phyloP scores from a whole-genome alignment of 2,797 vertebrate species.

The Hippoglossus hippoglossus region DNA sequence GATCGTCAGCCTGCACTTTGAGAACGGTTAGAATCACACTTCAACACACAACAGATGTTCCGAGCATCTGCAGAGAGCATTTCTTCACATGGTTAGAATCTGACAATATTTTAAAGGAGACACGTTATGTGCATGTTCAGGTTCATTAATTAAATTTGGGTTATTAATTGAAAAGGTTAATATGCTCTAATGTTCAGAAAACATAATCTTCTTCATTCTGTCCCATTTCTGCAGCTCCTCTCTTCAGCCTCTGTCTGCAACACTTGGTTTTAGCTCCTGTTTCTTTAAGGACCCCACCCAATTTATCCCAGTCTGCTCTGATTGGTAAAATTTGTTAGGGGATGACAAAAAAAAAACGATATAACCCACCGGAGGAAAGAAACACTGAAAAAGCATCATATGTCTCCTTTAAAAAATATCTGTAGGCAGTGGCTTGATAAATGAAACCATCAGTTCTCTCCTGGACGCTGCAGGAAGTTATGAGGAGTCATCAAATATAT shows the following conservation, averaged over 20 bases:
- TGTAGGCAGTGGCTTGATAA: conserved; percentile 4
- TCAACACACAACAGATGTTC: conserved; percentile 46
- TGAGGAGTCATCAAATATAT: conserved; percentile 24
- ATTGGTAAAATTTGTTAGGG: no score
- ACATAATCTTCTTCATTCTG: no score
- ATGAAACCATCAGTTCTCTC: neutral
- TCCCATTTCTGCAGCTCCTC: neutral
- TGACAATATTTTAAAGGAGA: neutral
- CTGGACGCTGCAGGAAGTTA: conserved; percentile 16
- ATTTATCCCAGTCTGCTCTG: no score
- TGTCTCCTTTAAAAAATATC: conserved; percentile 4
- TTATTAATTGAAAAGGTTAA: no score
- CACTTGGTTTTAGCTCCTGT: no score
- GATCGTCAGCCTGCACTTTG: conserved; percentile 33
- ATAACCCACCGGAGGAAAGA: no score
- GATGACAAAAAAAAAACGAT: neutral
- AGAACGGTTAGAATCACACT: conserved; percentile 61
- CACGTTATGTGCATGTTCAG: no score
- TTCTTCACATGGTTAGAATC: conserved; percentile 31
- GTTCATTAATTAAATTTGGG: no score
- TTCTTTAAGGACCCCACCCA: no score
- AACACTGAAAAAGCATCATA: no score
- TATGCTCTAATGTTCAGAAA: no score
- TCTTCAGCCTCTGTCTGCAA: no score
- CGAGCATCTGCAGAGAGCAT: conserved; percentile 24